Evolutionary conservation across 2,888 invertebrate genomes (phyloP), one percentile per base, ranked within the genome.

Genomic region (Diaperis boleti): DNA sequence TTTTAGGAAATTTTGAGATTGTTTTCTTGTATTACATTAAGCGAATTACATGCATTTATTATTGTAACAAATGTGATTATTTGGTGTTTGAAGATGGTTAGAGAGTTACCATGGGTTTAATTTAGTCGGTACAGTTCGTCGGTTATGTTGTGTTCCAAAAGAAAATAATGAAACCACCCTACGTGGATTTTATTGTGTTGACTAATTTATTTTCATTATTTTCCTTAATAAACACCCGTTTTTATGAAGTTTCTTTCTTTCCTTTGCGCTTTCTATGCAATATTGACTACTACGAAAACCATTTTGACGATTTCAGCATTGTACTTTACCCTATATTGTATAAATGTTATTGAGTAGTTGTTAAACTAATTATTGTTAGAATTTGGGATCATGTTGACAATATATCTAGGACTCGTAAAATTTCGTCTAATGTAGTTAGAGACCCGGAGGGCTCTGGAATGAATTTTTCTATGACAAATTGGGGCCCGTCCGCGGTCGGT

Each of bases 341-440:
- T 69, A 69, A 69, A 66, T 71, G 68, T 71, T 66, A 62, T 45
- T 22, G 57, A 62, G 64, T 63, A 68, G 66, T 64, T 54, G 64
- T 67, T 69, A 60, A 47, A 65, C 59, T 54, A n/a, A n/a, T 49
- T 65, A 66, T 67, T 54, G 65, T 66, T 68, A 72, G 70, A 64
- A 67, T 69, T 72, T 65, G 73, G 72, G 71, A 74, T 66, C 71
- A 74, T 70, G 64, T 71, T 68, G 73, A 73, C 71, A 70, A 73
- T 73, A 73, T 73, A 67, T 66, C 45, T 52, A 60, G 26, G 22
- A 55, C 29, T 39, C 54, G 37, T 64, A 56, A 63, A 67, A 47
- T 61, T 62, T 70, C 66, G 61, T 66, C 62, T 57, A 22, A n/a
- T n/a, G 26, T 66, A 57, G 44, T 57, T 54, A 45, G 44, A 10